Evolutionary conservation across 2,888 invertebrate genomes (phyloP), one percentile per base, ranked within the genome.

Genomic region (Punctoribates punctum): DNA sequence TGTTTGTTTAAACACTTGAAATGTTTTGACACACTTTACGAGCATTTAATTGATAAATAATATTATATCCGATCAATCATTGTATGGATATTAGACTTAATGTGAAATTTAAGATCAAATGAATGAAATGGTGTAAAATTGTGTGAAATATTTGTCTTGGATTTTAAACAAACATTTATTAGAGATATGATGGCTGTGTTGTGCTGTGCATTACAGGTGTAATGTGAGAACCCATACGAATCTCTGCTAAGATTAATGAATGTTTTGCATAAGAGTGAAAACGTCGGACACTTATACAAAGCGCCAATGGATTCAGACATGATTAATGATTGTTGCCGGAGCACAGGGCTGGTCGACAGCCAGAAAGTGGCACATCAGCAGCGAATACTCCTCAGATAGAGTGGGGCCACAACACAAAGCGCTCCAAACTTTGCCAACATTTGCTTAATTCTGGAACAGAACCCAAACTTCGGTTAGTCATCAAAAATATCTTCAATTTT

Each of bases 201-300:
- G 51, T 51, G 51, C n/a, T 8, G n/a, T 51, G n/a, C n/a, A 67
- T 67, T 67, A 38, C 38, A 67, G 34, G 38, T 67, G 67, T 67
- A 67, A 67, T 67, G 34, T 67, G 67, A 67, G 20, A 34, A 67
- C 38, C 38, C 67, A 67, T 67, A 67, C 34, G 34, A 67, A 67
- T 67, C 38, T 67, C 38, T 67, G 34, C n/a, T 20, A 67, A 67
- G 67, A 67, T 67, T 67, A 67, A 67, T 67, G 67, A 67, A 67
- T 20, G 20, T 67, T 67, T 67, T 67, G 67, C 67, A 67, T 67
- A 67, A 67, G n/a, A 67, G 67, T 67, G 38, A 67, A 67, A 67
- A 34, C 67, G 38, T 13, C 42, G 67, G 67, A 67, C 67, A 67
- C 67, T 67, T 38, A 38, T 67, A 67, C 38, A 67, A 67, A 67